Percentiles rank a stretch among this genome's conserved stretches.
phyloP scores from a whole-genome alignment of 2,113 vertebrate species.

The Apistogramma diplotaenia region DNA sequence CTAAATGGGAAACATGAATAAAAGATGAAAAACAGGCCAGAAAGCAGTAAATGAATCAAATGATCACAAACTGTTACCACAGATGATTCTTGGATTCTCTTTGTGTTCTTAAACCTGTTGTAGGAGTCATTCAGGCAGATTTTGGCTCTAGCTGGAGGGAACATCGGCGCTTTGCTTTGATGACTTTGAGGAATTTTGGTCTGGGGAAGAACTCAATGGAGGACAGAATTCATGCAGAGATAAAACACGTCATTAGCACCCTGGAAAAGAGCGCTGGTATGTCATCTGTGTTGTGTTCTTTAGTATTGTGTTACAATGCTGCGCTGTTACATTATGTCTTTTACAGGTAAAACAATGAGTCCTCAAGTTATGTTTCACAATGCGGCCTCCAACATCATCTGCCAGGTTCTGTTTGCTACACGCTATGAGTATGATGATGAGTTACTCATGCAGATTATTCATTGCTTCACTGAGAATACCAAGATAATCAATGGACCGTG shows the following conservation, averaged over 20 bases:
- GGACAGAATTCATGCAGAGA: slow-evolving; percentile 75
- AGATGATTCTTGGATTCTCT: background rate
- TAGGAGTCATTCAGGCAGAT: slow-evolving; percentile 42
- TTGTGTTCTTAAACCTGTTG: background rate
- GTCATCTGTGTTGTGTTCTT: background rate
- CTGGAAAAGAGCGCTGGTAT: slow-evolving; percentile 54
- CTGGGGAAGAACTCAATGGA: slow-evolving; percentile 72
- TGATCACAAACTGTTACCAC: background rate
- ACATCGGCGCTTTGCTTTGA: slow-evolving; percentile 77
- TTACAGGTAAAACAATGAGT: slow-evolving; percentile 46
- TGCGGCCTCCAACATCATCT: too few relatives aligned
- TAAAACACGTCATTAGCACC: slow-evolving; percentile 7
- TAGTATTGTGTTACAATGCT: background rate
- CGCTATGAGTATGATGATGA: slow-evolving; percentile 71
- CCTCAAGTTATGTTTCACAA: slow-evolving; percentile 58
- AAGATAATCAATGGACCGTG: slow-evolving; percentile 63
- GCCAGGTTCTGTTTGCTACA: slow-evolving; percentile 58
- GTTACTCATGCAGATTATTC: slow-evolving; percentile 49
- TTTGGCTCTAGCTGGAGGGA: slow-evolving; percentile 76
- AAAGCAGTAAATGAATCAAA: background rate
- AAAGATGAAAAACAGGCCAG: background rate
- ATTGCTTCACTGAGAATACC: slow-evolving; percentile 46
- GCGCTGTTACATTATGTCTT: background rate
- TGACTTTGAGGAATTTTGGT: slow-evolving; percentile 72
- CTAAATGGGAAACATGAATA: background rate